phyloP scores from a whole-genome alignment of 2,113 vertebrate genomes.

The Ciconia boyciana region DNA sequence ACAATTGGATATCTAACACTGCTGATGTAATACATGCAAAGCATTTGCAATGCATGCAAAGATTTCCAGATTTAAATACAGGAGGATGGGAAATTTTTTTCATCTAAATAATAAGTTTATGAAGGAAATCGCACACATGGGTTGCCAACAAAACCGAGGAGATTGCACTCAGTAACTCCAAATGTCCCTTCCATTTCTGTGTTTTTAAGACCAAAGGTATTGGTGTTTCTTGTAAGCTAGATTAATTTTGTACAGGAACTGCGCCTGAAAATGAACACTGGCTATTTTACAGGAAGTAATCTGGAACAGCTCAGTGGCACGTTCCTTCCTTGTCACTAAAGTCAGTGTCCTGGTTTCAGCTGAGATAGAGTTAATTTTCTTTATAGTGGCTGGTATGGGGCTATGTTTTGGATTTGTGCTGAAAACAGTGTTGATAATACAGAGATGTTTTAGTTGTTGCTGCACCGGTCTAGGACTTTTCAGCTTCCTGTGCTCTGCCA shows the following conservation, averaged over 20 bases:
- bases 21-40: not conserved
- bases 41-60: too few species aligned
- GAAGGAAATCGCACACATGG: fast-evolving
- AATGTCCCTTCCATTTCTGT: not conserved
- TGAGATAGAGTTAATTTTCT: too few species aligned
- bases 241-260: not conserved
- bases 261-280: not conserved
- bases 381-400: too few species aligned
- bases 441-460: too few species aligned
- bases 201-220: not conserved
- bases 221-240: not conserved
- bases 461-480: too few species aligned
- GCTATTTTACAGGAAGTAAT: not conserved
- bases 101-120: not conserved
- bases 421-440: too few species aligned
- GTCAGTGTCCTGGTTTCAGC: not conserved
- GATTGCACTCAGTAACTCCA: not conserved
- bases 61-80: not conserved
- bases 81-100: not conserved
- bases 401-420: too few species aligned
- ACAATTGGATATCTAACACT: not conserved
- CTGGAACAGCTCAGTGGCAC: not conserved
- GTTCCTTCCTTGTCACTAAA: not conserved
- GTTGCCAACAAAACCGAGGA: not conserved
- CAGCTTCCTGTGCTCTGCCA: too few species aligned